Evolutionary conservation across 2,113 vertebrate species (phyloP), one percentile per base, ranked within the genome.

Genomic region (Argyrosomus japonicus): DNA sequence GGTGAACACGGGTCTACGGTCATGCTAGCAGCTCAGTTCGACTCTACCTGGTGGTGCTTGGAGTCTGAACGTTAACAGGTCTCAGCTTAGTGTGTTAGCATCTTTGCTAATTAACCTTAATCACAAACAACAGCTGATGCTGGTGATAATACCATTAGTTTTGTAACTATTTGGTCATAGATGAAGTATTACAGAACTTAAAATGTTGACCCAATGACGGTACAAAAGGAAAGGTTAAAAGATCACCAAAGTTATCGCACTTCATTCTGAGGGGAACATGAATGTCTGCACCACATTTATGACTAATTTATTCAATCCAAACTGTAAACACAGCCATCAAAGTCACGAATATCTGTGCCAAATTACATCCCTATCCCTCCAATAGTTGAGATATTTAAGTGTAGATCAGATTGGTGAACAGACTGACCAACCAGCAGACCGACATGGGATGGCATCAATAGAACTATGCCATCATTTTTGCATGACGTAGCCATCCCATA

Each of bases 361-460:
- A 63, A 61, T 19, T 19, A 21, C 57, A 29, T 7, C n/a, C 56
- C 12, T 18, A 60, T 60, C 27, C 13, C 13, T 32, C 7, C 3
- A 61, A 10, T 12, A 32, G 3, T 36, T 32, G 56, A 60, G 54
- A 25, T 56, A 70, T 68, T 68, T 80, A 43, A 68, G 32, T 81
- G 19, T 60, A 10, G 43, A 0, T 18, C 13, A 21, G 45, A 58
- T 15, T 17, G 0, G 48, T 56, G 50, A 27, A 53, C 50, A n/a
- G 47, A 68, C 9, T 6, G 8, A 61, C 25, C 10, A 18, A 47
- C 36, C 19, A 19, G 8, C n/a, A 43, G 11, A 68, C 9, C 5
- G 1, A 53, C 32, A 11, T 17, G n/a, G n/a, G n/a, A n/a, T 25
- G 15, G 1, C 7, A 4, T 50, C 7, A 3, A 19, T 7, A n/a